Percentiles rank a stretch among this genome's conserved stretches.
Evolutionary conservation across 2,888 invertebrate species (phyloP).

Genomic region (Andrena flavipes): DNA sequence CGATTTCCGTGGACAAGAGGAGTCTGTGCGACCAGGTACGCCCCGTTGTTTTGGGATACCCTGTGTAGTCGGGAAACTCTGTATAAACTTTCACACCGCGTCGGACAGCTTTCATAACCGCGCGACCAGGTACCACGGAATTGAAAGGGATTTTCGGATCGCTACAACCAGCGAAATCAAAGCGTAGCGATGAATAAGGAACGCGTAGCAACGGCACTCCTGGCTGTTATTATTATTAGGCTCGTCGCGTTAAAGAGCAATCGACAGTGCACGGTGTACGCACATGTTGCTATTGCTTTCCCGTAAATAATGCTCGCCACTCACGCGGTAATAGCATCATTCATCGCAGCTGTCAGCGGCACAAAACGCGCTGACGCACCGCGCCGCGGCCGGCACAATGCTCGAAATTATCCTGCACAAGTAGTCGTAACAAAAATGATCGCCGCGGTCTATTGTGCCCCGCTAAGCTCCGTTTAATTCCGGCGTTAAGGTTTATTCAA

Average conservation of each 20-base stretch:
- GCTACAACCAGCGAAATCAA: neutral
- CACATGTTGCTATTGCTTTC: conserved; percentile 62
- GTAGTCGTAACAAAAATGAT: conserved; percentile 71
- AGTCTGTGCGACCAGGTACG: no score
- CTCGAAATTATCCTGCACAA: conserved; percentile 61
- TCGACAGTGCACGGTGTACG: conserved; percentile 50
- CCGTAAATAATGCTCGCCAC: conserved; percentile 68
- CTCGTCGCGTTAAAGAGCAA: conserved; percentile 58
- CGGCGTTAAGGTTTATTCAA: conserved; percentile 62
- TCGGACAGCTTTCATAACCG: neutral
- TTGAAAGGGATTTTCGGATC: neutral
- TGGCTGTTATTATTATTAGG: conserved; percentile 36
- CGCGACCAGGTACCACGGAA: neutral
- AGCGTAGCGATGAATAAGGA: neutral
- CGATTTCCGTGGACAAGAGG: no score
- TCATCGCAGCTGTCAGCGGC: conserved; percentile 66
- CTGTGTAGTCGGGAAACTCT: no score
- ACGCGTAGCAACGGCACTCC: neutral
- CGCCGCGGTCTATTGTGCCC: conserved; percentile 60
- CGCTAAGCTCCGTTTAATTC: conserved; percentile 61
- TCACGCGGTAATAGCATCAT: conserved; percentile 65
- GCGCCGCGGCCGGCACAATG: conserved; percentile 46
- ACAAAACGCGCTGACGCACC: conserved; percentile 49
- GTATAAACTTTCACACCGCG: no score
- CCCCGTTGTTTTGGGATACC: no score